These are phyloP conservation scores for Limanda limanda DNA, from an alignment of 2,113 vertebrate species.

Conservation along the genomic window DNA sequence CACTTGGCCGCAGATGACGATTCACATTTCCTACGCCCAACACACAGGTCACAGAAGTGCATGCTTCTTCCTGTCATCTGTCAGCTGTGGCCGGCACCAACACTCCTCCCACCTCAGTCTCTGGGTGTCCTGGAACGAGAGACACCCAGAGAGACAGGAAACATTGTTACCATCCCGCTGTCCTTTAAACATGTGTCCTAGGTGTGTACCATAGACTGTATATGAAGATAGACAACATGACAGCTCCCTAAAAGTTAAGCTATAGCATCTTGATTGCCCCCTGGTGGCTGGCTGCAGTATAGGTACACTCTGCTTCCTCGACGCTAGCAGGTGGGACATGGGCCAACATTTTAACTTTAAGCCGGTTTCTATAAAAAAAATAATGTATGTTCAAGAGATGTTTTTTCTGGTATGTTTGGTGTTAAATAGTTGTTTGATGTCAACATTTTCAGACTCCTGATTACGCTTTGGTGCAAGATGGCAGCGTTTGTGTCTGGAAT, in stretches of 20 bases:
- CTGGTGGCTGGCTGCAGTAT: background rate
- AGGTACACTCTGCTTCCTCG: background rate
- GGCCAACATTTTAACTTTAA: too few relatives aligned
- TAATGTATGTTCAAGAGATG: too few relatives aligned
- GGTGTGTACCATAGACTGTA: background rate
- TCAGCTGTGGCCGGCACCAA: slow-evolving; percentile 23
- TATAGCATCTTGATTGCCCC: background rate
- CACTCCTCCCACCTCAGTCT: slow-evolving; percentile 28
- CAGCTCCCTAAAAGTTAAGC: background rate
- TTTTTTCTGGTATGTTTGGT: too few relatives aligned
- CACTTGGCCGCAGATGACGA: slow-evolving; percentile 9
- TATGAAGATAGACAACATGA: background rate
- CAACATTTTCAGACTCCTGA: too few relatives aligned
- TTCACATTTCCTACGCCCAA: slow-evolving; percentile 54
- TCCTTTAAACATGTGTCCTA: slow-evolving; percentile 12
- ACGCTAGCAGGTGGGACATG: background rate
- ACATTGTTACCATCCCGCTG: slow-evolving; percentile 10
- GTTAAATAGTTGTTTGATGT: too few relatives aligned
- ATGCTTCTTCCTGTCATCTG: slow-evolving; percentile 57
- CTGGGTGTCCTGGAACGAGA: slow-evolving; percentile 2
- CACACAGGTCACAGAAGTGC: slow-evolving; percentile 43
- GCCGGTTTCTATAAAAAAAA: too few relatives aligned
- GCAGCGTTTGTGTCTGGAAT: too few relatives aligned
- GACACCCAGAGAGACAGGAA: slow-evolving; percentile 55
- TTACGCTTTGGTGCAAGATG: too few relatives aligned